Conservation (phyloP, 2,113 vertebrate genomes). For the Melanostigma gelatinosum region DNA sequence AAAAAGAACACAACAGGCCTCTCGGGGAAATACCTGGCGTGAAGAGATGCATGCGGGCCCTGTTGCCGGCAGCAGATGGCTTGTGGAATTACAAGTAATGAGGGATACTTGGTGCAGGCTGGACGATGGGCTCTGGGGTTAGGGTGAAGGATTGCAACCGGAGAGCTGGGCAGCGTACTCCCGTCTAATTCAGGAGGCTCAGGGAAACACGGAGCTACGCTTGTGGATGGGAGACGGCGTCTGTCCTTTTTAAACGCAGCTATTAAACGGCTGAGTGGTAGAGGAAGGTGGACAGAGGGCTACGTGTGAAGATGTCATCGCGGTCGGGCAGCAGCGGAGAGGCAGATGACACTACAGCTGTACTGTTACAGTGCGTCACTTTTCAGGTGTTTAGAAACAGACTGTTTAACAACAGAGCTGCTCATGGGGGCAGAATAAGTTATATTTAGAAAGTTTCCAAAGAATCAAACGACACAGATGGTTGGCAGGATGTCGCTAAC, state of each 20-base stretch:
- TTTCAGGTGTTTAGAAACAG: constrained; percentile 10
- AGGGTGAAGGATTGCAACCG: constrained; percentile 16
- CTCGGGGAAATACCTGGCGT: constrained; percentile 27
- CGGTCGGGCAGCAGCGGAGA: constrained; percentile 32
- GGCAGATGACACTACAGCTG: constrained; percentile 42
- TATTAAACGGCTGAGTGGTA: constrained; percentile 26
- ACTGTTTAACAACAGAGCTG: constrained; percentile 29
- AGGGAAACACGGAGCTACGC: not conserved
- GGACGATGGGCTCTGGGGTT: constrained; percentile 19
- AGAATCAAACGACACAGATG: not conserved
- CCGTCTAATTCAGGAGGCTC: constrained; percentile 20
- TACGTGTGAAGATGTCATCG: constrained; percentile 41
- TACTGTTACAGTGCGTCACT: not conserved
- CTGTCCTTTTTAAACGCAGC: not conserved
- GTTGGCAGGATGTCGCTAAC: not conserved
- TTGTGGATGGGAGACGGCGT: not conserved
- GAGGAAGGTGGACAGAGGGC: constrained; percentile 24
- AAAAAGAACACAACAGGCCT: constrained; percentile 19
- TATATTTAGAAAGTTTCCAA: not conserved
- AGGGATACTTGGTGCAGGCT: constrained; percentile 4
- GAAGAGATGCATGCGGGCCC: constrained; percentile 21
- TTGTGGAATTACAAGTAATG: constrained; percentile 20
- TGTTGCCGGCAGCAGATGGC: constrained; percentile 6
- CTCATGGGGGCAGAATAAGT: not conserved
- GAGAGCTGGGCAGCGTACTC: constrained; percentile 10